These are phyloP conservation scores for Plecturocebus donacophilus DNA, from an alignment of 2,113 vertebrate species.

Conservation along the genomic window DNA sequence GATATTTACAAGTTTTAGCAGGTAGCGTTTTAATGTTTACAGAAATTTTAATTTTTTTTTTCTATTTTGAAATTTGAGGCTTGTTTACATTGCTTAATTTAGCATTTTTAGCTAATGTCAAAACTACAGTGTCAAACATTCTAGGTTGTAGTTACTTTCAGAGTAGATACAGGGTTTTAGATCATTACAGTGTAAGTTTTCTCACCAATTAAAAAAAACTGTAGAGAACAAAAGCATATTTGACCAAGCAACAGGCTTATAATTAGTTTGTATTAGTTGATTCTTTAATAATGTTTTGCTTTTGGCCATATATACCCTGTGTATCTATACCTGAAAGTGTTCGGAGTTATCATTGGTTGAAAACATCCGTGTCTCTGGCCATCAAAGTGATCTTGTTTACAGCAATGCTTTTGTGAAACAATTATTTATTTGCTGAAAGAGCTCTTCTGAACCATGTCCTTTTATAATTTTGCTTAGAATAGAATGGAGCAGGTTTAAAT, in stretches of 20 bases:
- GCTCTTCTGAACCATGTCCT: constrained; percentile 42
- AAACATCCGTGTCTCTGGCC: constrained; percentile 54
- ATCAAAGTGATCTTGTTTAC: constrained; percentile 78
- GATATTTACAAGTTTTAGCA: constrained; percentile 10
- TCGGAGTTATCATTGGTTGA: constrained; percentile 56
- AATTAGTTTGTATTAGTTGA: constrained; percentile 37
- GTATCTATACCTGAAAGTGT: constrained; percentile 52
- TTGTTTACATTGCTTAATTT: constrained; percentile 68
- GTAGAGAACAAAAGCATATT: constrained; percentile 24
- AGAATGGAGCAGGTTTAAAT: constrained; percentile 73
- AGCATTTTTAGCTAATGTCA: constrained; percentile 43
- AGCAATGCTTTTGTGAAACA: constrained; percentile 73
- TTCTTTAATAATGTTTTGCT: not conserved
- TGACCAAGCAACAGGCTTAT: constrained; percentile 44
- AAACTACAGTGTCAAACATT: constrained; percentile 7
- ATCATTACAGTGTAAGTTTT: constrained; percentile 27
- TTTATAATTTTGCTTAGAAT: constrained; percentile 77
- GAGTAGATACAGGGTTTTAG: not conserved
- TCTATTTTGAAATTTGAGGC: constrained; percentile 53
- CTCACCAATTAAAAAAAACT: constrained; percentile 59
- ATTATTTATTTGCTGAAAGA: constrained; percentile 81
- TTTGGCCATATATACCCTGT: not conserved
- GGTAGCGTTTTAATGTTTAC: constrained; percentile 68
- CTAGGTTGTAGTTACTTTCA: constrained; percentile 37
- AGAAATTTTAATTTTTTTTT: constrained; percentile 43